These are phyloP conservation scores for Podarcis lilfordi DNA, from an alignment of 2,797 vertebrate species.

Conservation along the genomic window DNA sequence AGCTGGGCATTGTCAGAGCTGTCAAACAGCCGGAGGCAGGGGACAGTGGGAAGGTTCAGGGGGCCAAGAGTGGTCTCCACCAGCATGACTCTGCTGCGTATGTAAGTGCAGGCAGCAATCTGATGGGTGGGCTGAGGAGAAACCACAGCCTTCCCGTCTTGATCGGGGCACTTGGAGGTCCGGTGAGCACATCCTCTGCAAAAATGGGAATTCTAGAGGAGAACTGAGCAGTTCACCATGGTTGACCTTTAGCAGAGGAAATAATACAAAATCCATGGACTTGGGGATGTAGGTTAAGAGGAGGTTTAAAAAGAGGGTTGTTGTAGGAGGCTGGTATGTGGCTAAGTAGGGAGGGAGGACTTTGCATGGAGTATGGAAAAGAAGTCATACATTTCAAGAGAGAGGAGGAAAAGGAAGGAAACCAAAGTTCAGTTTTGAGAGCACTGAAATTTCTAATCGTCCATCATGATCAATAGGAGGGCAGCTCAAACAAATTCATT, in stretches of 20 bases:
- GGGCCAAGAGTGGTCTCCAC: conserved; percentile 57
- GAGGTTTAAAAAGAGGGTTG: conserved; percentile 61
- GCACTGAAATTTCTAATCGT: conserved; percentile 47
- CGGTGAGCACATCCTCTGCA: conserved; percentile 75
- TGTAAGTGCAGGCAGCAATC: conserved; percentile 85
- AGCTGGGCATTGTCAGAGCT: conserved; percentile 88
- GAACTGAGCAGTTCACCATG: conserved; percentile 53
- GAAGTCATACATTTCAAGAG: conserved; percentile 35
- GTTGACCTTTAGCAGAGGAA: conserved; percentile 12
- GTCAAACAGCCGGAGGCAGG: conserved; percentile 74
- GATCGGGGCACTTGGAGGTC: conserved; percentile 82
- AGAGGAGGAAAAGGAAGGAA: conserved; percentile 37
- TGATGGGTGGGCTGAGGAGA: conserved; percentile 90
- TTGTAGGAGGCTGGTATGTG: conserved; percentile 69
- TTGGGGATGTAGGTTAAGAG: conserved; percentile 11
- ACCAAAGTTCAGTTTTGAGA: conserved; percentile 59
- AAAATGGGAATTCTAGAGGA: conserved; percentile 85
- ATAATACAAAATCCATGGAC: conserved; percentile 37
- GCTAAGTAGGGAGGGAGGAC: conserved; percentile 8
- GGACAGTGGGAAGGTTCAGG: conserved; percentile 46
- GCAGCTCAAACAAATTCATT: not conserved
- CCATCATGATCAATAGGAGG: conserved; percentile 46
- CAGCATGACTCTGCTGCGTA: conserved; percentile 85
- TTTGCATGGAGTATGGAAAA: conserved; percentile 25
- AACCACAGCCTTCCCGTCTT: conserved; percentile 95